Base-by-base conservation (phyloP, 2,888 invertebrate species). In the Abrostola tripartita region DNA sequence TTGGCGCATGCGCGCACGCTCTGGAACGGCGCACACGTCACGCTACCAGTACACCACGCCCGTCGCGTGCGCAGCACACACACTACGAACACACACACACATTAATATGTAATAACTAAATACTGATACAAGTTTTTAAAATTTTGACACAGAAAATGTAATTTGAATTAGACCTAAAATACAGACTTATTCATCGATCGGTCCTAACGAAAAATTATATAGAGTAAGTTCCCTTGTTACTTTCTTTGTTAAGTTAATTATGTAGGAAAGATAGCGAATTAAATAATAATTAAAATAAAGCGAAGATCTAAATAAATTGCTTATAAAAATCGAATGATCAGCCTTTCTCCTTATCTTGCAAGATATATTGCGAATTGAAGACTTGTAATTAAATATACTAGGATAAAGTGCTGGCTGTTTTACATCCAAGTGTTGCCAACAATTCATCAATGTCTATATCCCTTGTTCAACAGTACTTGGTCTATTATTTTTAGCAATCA, bases 1-100 rank as follows among this genome's bases (percentile, higher is more conserved):
- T 71, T 72, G 81, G 81, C 74, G 79, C 78, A 79, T 78, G 86
- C 81, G 85, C 83, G 76, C 90, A 87, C 79, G 81, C 87, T 89
- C 84, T 81, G 92, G 91, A 92, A 92, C 91, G 86, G 79, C 87
- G 91, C 87, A 78, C 90, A 82, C 92, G 92, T 90, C 90, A 91
- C 90, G 91, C 88, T 84, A 79, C 72, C 81, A 68, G 79, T 82
- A 81, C 79, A 76, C 79, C 79, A 78, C 82, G 76, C 78, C 77
- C 76, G 81, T 74, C 83, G 81, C 84, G 85, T 81, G 82, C 78
- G 76, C 75, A 60, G n/a, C 78, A 64, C 53, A 53, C 78, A 69
- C 58, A 61, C 56, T 24, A 24, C 24, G 24, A 24, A 64, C 61
- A 53, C 56, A 44, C 44, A 42, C 38, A 61, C 50, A 63, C 49